Conservation (phyloP, 2,797 vertebrate genomes). For the Sebastes iracundus region DNA sequence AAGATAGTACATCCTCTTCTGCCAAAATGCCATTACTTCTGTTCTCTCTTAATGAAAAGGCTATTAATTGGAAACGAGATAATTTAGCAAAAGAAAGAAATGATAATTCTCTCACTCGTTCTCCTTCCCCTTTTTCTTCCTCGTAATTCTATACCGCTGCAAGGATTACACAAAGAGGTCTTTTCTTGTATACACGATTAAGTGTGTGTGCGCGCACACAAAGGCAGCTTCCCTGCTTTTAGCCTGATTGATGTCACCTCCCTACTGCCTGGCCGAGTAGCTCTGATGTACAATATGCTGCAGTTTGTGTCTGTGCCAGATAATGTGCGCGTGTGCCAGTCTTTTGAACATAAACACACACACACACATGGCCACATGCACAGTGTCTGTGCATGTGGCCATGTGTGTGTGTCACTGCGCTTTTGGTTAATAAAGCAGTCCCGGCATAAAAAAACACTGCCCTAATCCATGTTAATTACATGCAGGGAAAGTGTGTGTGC, state of each 20-base stretch:
- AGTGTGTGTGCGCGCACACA: slow-evolving; percentile 33
- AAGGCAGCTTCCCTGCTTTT: slow-evolving; percentile 53
- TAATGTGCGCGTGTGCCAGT: slow-evolving; percentile 6
- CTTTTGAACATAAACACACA: neutral
- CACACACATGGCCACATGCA: neutral
- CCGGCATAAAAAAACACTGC: slow-evolving; percentile 45
- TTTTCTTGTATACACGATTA: slow-evolving; percentile 45
- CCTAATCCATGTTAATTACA: slow-evolving; percentile 78
- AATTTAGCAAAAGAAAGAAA: slow-evolving; percentile 44
- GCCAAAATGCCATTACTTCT: slow-evolving; percentile 58
- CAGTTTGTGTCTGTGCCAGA: slow-evolving; percentile 35
- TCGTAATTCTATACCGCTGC: slow-evolving; percentile 37
- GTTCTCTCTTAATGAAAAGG: slow-evolving; percentile 48
- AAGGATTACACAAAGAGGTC: slow-evolving; percentile 50
- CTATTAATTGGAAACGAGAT: slow-evolving; percentile 50
- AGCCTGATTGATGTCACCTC: slow-evolving; percentile 70
- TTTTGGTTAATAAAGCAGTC: slow-evolving; percentile 57
- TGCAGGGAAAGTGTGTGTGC: slow-evolving; percentile 54
- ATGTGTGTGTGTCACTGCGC: neutral
- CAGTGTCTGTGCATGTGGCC: neutral
- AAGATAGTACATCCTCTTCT: slow-evolving; percentile 19
- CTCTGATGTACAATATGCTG: slow-evolving; percentile 55
- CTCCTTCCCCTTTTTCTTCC: slow-evolving; percentile 8
- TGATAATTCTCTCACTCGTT: slow-evolving; percentile 38
- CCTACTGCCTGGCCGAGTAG: slow-evolving; percentile 32